These are phyloP conservation scores for Drosophila helvetica DNA, from an alignment of 2,888 invertebrate species.

Conservation along the genomic window DNA sequence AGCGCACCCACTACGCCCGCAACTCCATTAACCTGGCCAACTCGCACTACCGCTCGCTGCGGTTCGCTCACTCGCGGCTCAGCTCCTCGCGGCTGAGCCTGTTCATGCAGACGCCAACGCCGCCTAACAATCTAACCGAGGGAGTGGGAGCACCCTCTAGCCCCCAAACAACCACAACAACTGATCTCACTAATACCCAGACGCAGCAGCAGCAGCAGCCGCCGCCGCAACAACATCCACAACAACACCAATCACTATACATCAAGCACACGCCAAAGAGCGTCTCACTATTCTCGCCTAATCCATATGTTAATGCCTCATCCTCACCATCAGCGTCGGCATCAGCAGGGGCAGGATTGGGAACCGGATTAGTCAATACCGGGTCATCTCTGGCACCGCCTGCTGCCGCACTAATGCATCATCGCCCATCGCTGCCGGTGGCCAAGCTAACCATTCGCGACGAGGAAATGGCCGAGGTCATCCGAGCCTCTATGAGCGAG, in stretches of 20 bases:
- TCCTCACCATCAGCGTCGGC: conserved; percentile 50
- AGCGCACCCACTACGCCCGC: conserved; percentile 82
- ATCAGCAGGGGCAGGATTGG: conserved; percentile 57
- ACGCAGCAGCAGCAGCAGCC: conserved; percentile 30
- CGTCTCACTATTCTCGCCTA: conserved; percentile 72
- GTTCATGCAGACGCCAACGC: conserved; percentile 79
- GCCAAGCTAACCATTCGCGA: conserved; percentile 81
- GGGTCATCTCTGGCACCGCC: conserved; percentile 64
- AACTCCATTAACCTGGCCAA: conserved; percentile 83
- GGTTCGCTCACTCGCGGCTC: conserved; percentile 82
- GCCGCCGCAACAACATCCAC: conserved; percentile 42
- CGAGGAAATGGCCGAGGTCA: conserved; percentile 82
- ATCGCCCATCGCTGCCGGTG: conserved; percentile 81
- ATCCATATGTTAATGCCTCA: conserved; percentile 69
- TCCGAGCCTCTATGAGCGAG: conserved; percentile 81
- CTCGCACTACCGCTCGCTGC: conserved; percentile 83
- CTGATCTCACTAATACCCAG: conserved; percentile 56
- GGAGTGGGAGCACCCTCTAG: conserved; percentile 23
- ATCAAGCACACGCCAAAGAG: conserved; percentile 74
- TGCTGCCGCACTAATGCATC: conserved; percentile 70
- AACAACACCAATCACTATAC: conserved; percentile 64
- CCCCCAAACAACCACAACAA: conserved; percentile 34
- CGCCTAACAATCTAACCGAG: conserved; percentile 48
- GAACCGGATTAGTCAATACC: conserved; percentile 13
- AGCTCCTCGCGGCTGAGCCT: conserved; percentile 82